These are phyloP conservation scores for Megalurothrips usitatus DNA, from an alignment of 2,888 invertebrate species.

Conservation along the genomic window DNA sequence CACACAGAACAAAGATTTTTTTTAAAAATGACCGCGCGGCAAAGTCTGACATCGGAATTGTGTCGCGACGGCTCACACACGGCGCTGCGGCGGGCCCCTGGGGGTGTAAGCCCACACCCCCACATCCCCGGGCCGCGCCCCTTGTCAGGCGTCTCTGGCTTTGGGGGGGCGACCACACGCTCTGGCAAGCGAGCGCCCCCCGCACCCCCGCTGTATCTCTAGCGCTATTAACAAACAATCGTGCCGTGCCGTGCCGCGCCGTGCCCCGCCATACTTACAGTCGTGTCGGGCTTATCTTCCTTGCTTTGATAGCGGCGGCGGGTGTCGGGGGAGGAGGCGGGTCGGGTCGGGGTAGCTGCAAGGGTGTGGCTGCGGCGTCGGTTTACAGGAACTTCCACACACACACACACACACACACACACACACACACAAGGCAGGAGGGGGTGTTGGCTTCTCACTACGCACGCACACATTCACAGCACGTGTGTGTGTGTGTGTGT, in stretches of 20 bases:
- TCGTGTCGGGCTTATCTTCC: background rate
- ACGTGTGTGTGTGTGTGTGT: background rate
- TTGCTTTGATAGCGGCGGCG: background rate
- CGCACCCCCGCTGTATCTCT: background rate
- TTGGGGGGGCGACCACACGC: no score
- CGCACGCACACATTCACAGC: background rate
- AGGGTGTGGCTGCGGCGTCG: background rate
- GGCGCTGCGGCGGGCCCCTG: no score
- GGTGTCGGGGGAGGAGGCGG: background rate
- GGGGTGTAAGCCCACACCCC: no score
- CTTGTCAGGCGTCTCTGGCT: no score
- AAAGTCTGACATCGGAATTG: no score
- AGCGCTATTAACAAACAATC: conserved; percentile 5
- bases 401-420: background rate
- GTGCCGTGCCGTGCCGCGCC: background rate
- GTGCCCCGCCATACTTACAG: background rate
- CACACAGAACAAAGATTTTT: conserved; percentile 36
- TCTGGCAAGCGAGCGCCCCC: no score
- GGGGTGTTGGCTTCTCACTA: background rate
- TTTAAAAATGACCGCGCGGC: conserved; percentile 27
- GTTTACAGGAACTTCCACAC: background rate
- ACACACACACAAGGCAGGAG: background rate
- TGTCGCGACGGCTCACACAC: no score
- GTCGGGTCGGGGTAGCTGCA: background rate
- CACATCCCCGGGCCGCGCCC: no score